Percentiles rank a stretch among this genome's conserved stretches.
These are phyloP conservation scores for Marisa cornuarietis DNA, from an alignment of 1,140 invertebrate genomes.

Conservation along the genomic window DNA sequence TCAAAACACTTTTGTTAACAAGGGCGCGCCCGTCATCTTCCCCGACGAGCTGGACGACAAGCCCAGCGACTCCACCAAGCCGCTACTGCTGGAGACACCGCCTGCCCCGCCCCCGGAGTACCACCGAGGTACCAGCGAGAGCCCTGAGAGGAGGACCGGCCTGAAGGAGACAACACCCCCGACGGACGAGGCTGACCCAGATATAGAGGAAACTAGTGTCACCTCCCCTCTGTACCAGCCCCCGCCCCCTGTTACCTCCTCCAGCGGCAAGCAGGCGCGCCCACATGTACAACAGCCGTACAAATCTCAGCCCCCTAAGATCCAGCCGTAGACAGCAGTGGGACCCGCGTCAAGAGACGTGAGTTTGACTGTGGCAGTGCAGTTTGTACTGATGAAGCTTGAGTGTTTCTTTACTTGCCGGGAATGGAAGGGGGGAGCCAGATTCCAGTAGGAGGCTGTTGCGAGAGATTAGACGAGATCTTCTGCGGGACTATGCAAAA, in stretches of 20 bases:
- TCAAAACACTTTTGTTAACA: conserved; percentile 79
- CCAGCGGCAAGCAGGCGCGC: conserved; percentile 53
- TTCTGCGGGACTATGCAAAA: too few relatives aligned
- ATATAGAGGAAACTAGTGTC: conserved; percentile 56
- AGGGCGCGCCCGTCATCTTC: conserved; percentile 94
- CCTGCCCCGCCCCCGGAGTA: conserved; percentile 85
- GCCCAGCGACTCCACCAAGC: conserved; percentile 83
- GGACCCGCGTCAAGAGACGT: background rate
- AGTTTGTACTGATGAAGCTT: too few relatives aligned
- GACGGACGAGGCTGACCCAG: conserved; percentile 57
- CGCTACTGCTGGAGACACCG: conserved; percentile 91
- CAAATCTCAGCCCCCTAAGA: conserved; percentile 54
- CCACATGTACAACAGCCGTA: conserved; percentile 54
- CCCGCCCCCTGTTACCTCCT: conserved; percentile 81
- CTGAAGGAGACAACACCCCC: conserved; percentile 58
- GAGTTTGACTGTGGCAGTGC: background rate
- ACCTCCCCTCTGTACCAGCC: conserved; percentile 75
- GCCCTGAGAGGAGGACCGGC: conserved; percentile 64
- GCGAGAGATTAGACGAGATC: too few relatives aligned
- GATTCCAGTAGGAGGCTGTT: too few relatives aligned
- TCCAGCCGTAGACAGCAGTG: conserved; percentile 49
- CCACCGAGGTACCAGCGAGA: conserved; percentile 68
- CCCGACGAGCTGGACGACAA: conserved; percentile 91
- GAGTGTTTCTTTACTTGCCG: too few relatives aligned
- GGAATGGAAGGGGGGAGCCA: too few relatives aligned